Base-by-base conservation (phyloP, 2,797 vertebrate genomes). In the Pagetopsis macropterus region DNA sequence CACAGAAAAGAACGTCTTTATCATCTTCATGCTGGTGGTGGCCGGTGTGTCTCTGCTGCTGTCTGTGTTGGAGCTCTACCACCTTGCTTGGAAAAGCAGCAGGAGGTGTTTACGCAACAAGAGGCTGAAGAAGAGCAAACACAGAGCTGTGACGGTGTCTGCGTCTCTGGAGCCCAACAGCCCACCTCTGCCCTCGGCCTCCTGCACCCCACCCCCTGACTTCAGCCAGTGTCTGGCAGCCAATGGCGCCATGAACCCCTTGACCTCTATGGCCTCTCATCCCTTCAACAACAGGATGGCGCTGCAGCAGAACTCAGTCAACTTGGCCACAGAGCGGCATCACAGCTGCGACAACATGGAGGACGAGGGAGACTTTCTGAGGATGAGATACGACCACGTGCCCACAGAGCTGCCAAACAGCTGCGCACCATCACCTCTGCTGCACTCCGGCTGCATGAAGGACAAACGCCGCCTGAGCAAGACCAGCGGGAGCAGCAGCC, bases 1-100 rank as follows among this genome's bases (percentile, higher is more conserved):
- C 68, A 99, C 98, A 0, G 98, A 99, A 94, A 99, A 99, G 91
- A 99, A 99, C 0, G 96, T 99, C 61, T 99, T 99, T 91, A 99
- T 99, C 0, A 82, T 99, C 81, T 99, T 99, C 81, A 99, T 99
- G 98, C 88, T 99, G 88, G 96, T 95, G 0, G 98, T 99, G 86
- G 97, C 97, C 0, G 94, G 87, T 0, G 94, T 99, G 65, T 99
- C 98, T 2, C 93, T 99, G 1, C 88, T 98, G 72, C 96, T 99
- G 65, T 99, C 97, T 1, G 84, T 98, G 73, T 81, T 96, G 0
- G 98, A 99, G 87, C 87, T 99, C 23, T 97, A 98, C 92, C 95
- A 99, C 87, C 87, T 99, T 33, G 95, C 92, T 76, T 99, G 96
- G 96, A 98, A 96, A 92, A 96, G 95, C 76, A 62, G 94, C 54